Evolutionary conservation across 2,113 vertebrate species (phyloP).

Genomic region (Nesospiza acunhae): DNA sequence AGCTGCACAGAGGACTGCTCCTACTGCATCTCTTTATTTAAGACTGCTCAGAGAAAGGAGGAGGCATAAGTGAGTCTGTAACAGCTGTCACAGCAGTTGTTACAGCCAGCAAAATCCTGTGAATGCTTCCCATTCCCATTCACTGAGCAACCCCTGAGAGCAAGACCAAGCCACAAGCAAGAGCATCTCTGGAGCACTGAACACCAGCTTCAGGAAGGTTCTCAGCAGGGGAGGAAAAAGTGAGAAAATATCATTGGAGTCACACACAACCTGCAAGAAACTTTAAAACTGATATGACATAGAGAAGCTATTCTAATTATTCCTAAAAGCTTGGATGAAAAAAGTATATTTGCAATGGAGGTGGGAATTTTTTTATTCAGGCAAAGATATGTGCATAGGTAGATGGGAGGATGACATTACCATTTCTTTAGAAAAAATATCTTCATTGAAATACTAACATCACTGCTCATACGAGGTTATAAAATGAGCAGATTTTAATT

Average conservation of each 20-base stretch:
- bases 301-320: neutral
- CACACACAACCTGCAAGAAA: neutral
- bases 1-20: neutral
- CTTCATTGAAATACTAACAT: neutral
- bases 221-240: neutral
- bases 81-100: slow-evolving; percentile 1
- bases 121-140: neutral
- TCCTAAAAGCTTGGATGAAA: neutral
- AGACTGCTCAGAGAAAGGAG: neutral
- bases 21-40: neutral
- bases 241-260: neutral
- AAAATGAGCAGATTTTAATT: neutral
- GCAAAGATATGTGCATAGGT: accelerated
- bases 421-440: neutral
- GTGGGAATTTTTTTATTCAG: neutral
- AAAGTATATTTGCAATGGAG: neutral
- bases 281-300: accelerated
- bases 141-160: neutral
- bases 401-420: neutral
- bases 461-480: accelerated
- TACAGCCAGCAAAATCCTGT: neutral
- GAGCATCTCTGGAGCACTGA: neutral
- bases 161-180: neutral
- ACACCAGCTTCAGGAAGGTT: neutral
- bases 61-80: neutral